Evolutionary conservation across 2,797 vertebrate genomes (phyloP).

Genomic region (Channallabes apus): DNA sequence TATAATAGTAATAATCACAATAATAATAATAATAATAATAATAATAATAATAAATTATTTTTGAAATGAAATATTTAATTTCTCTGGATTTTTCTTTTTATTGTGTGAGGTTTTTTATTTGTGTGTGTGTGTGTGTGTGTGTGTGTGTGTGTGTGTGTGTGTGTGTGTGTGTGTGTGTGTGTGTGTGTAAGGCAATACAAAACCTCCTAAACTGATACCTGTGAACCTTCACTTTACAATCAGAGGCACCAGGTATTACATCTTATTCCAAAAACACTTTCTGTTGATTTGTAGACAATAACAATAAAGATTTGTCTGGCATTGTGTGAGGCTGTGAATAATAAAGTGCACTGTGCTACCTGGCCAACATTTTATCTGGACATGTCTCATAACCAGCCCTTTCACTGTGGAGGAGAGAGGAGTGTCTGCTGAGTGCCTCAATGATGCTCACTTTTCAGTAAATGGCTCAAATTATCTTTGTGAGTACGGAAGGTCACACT

Average conservation of each 20-base stretch:
- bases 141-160: too few relatives aligned
- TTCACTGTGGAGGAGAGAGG: neutral
- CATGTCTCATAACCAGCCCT: neutral
- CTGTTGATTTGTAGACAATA: neutral
- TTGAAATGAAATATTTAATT: neutral
- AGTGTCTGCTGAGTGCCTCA: neutral
- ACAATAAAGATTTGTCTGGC: neutral
- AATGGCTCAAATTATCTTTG: neutral
- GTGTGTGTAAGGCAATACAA: neutral
- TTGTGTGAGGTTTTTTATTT: neutral
- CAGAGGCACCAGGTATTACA: neutral
- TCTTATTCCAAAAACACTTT: neutral
- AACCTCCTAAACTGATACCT: too few relatives aligned
- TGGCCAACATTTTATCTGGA: constrained; percentile 2
- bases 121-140: too few relatives aligned
- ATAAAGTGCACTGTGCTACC: neutral
- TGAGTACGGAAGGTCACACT: constrained; percentile 8
- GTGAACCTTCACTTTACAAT: neutral
- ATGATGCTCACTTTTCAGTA: neutral
- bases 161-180: too few relatives aligned
- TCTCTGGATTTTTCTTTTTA: neutral
- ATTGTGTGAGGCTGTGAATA: neutral
- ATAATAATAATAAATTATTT: too few relatives aligned
- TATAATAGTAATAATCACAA: too few relatives aligned
- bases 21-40: too few relatives aligned